Conservation (phyloP, 1,140 invertebrate species). For the Aradophagus sp. region DNA sequence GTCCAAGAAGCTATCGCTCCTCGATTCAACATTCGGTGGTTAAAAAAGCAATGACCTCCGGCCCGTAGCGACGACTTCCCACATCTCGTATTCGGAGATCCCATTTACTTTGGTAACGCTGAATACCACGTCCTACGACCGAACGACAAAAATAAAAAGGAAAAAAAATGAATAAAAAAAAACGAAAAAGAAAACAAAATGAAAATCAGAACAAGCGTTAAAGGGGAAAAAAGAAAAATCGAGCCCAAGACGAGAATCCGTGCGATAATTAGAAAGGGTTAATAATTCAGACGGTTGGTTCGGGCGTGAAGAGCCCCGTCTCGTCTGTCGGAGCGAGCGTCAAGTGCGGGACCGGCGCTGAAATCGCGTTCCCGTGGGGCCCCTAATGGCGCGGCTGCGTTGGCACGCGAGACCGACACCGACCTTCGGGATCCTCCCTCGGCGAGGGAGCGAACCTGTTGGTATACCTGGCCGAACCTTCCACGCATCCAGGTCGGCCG, state of each 20-base stretch:
- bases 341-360: conserved; percentile 29
- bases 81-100: too few relatives aligned
- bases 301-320: conserved; percentile 18
- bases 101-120: too few relatives aligned
- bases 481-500: conserved; percentile 37
- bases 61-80: too few relatives aligned
- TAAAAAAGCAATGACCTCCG: too few relatives aligned
- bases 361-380: conserved; percentile 37
- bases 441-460: conserved; percentile 45
- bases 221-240: background rate
- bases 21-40: too few relatives aligned
- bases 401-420: conserved; percentile 60
- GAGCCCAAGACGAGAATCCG: conserved; percentile 16
- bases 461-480: conserved; percentile 37
- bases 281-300: conserved; percentile 25
- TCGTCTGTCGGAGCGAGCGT: conserved; percentile 7
- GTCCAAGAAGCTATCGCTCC: too few relatives aligned
- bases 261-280: conserved; percentile 33
- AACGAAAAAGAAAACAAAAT: too few relatives aligned
- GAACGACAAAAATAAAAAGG: too few relatives aligned
- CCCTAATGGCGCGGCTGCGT: conserved; percentile 28
- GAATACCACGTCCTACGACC: too few relatives aligned
- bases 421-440: conserved; percentile 32
- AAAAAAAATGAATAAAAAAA: too few relatives aligned
- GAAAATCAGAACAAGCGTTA: too few relatives aligned